These are phyloP conservation scores for Drosophila borborema DNA, from an alignment of 2,888 invertebrate genomes.

Conservation along the genomic window DNA sequence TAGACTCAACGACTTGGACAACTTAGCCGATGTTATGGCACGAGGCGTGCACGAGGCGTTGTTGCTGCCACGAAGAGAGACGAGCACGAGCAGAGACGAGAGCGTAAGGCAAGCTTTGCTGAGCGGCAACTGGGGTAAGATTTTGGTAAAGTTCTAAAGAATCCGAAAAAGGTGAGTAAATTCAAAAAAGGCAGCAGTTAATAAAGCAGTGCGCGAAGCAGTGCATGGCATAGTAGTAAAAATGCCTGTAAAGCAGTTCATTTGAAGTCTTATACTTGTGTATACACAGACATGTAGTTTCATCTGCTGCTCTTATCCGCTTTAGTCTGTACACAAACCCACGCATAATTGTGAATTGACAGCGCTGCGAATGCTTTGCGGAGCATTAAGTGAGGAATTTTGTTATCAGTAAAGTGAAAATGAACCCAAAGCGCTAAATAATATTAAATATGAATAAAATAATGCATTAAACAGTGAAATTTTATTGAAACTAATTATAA, in stretches of 20 bases:
- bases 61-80: conserved; percentile 10
- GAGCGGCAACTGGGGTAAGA: conserved; percentile 39
- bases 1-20: conserved; percentile 18
- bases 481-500: no score
- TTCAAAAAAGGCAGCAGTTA: background rate
- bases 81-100: conserved; percentile 8
- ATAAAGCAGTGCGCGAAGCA: conserved; percentile 29
- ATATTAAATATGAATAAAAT: no score
- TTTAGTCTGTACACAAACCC: background rate
- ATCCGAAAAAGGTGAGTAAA: conserved; percentile 32
- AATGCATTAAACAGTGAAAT: no score
- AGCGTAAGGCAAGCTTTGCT: conserved; percentile 26
- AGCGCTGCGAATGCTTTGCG: background rate
- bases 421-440: no score
- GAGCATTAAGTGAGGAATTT: background rate
- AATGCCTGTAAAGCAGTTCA: conserved; percentile 2
- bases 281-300: background rate
- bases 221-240: background rate
- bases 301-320: background rate
- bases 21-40: conserved; percentile 28
- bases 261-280: background rate
- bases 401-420: no score
- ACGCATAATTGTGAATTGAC: background rate
- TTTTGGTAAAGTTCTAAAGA: conserved; percentile 8
- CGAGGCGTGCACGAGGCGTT: conserved; percentile 29